A percentile compares a stretch with the other conserved stretches of the same genome.
phyloP scores from a whole-genome alignment of 2,113 vertebrate species.

The Syngnathus floridae region DNA sequence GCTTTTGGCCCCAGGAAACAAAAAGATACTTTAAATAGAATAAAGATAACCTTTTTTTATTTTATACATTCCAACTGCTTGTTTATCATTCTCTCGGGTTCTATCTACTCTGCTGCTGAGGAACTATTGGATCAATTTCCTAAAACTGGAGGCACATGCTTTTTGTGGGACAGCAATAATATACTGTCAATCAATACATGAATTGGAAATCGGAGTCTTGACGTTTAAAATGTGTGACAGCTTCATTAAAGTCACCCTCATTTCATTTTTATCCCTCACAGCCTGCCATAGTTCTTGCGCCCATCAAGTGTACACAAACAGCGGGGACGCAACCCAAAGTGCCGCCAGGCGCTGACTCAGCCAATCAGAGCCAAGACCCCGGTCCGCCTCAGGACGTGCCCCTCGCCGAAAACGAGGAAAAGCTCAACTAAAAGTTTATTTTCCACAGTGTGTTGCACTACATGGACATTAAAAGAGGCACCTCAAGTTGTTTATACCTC shows the following conservation, averaged over 20 bases:
- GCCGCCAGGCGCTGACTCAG: conserved; percentile 27
- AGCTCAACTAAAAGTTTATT: conserved; percentile 41
- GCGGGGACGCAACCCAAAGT: conserved; percentile 47
- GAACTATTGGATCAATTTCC: background rate
- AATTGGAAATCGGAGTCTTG: background rate
- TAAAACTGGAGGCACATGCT: background rate
- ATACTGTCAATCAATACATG: background rate
- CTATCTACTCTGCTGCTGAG: conserved; percentile 47
- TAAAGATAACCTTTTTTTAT: conserved; percentile 67
- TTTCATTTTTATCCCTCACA: conserved; percentile 54
- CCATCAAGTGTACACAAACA: conserved; percentile 68
- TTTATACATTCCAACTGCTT: conserved; percentile 46
- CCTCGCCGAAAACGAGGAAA: conserved; percentile 32
- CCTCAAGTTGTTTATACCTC: background rate
- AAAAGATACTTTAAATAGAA: conserved; percentile 66
- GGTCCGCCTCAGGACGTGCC: conserved; percentile 29
- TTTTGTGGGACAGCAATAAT: background rate
- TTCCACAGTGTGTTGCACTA: conserved; percentile 19
- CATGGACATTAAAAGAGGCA: conserved; percentile 18
- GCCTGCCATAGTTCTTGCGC: conserved; percentile 75
- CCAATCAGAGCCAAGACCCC: conserved; percentile 47
- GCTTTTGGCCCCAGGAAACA: conserved; percentile 12
- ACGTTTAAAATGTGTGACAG: background rate
- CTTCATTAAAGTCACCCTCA: background rate
- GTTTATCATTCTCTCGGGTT: conserved; percentile 44